Conservation (phyloP, 2,888 invertebrate species). For the Zygogramma bicolorata region DNA sequence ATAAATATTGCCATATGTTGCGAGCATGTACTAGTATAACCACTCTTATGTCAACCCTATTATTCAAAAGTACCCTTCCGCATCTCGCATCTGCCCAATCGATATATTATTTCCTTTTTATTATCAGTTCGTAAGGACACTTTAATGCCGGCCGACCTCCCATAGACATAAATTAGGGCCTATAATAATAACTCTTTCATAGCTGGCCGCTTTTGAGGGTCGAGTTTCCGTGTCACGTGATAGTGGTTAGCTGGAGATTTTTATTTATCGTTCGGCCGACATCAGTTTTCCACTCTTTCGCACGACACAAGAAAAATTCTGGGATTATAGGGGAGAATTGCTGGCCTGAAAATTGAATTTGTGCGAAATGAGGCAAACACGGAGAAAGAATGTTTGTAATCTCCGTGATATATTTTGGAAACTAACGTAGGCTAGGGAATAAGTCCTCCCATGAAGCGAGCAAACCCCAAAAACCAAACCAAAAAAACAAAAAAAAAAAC, state of each 20-base stretch:
- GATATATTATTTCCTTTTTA: constrained; percentile 13
- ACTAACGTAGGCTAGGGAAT: too few species aligned
- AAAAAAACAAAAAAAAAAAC: too few species aligned
- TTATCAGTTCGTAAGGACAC: constrained; percentile 11
- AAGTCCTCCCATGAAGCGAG: too few species aligned
- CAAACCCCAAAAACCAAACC: too few species aligned
- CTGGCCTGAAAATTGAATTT: neutral
- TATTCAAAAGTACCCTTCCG: neutral
- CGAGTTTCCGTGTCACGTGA: neutral
- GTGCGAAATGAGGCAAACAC: neutral
- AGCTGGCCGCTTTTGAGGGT: constrained; percentile 29
- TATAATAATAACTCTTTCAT: constrained; percentile 42
- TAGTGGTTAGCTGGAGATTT: neutral
- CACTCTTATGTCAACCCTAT: neutral
- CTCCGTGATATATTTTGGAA: too few species aligned
- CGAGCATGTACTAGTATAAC: neutral
- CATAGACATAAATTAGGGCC: constrained; percentile 35
- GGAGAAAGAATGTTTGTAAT: neutral
- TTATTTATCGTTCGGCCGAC: neutral
- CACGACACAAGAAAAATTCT: neutral
- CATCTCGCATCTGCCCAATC: neutral
- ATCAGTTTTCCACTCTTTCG: neutral
- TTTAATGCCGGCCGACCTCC: constrained; percentile 16
- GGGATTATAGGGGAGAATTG: neutral
- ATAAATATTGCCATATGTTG: neutral